Conservation (phyloP, 2,113 vertebrate species). For the Campylomormyrus numenius region DNA sequence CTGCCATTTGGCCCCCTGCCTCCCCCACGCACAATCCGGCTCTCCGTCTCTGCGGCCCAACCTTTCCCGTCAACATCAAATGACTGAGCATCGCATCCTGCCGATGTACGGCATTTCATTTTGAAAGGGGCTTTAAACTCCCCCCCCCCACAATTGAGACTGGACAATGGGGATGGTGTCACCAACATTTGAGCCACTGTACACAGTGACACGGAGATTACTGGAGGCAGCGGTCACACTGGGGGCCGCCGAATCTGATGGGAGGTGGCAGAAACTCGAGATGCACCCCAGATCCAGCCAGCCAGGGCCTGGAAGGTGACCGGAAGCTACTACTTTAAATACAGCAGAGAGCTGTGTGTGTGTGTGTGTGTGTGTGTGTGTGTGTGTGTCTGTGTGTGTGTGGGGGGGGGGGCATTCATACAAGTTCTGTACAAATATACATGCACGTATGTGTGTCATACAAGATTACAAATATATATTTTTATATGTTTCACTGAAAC, state of each 20-base stretch:
- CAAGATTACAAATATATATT: neutral
- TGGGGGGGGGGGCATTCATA: neutral
- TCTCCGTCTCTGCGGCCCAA: neutral
- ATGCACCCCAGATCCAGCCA: neutral
- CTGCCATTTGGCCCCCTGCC: neutral
- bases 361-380: no score
- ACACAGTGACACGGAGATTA: slow-evolving; percentile 19
- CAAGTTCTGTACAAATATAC: neutral
- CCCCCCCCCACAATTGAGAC: slow-evolving; percentile 45
- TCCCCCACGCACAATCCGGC: neutral
- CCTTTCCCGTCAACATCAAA: slow-evolving; percentile 4
- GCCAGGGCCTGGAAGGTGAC: neutral
- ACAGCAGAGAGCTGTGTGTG: neutral
- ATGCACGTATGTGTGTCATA: no score
- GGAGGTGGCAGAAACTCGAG: neutral
- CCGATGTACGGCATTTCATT: slow-evolving; percentile 30
- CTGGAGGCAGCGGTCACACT: neutral
- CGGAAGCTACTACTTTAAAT: neutral
- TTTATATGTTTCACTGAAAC: neutral
- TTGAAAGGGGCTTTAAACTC: slow-evolving; percentile 43
- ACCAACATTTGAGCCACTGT: slow-evolving; percentile 30
- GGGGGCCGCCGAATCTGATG: neutral
- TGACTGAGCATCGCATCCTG: neutral
- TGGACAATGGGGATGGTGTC: slow-evolving; percentile 47
- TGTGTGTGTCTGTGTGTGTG: no score